phyloP scores from a whole-genome alignment of 2,113 vertebrate genomes.

The Peromyscus californicus region DNA sequence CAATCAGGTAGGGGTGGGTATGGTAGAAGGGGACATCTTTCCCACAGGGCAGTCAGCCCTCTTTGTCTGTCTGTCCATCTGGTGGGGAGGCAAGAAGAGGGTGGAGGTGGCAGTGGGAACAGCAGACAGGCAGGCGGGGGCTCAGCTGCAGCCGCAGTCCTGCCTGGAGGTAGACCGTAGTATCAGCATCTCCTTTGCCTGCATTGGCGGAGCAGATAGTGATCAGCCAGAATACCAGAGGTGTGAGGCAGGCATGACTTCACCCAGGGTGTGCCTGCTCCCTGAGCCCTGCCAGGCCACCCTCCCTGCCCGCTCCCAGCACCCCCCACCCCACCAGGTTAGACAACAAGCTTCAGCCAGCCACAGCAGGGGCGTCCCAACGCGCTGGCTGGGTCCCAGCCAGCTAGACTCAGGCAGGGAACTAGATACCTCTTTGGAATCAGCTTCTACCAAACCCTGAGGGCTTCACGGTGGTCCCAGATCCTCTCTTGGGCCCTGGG shows the following conservation, averaged over 20 bases:
- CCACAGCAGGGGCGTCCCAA: conserved; percentile 64
- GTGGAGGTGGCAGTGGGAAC: background rate
- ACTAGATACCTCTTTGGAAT: background rate
- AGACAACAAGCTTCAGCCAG: conserved; percentile 77
- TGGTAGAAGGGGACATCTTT: background rate
- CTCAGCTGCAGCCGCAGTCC: conserved; percentile 38
- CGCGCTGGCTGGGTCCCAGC: background rate
- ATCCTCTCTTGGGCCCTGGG: background rate
- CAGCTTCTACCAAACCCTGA: background rate
- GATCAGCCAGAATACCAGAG: conserved; percentile 82
- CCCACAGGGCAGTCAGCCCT: background rate
- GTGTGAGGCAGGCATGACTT: conserved; percentile 84
- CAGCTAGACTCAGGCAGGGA: conserved; percentile 35
- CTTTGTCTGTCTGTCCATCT: conserved; percentile 8
- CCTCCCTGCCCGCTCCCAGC: conserved; percentile 62
- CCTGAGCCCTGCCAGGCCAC: conserved; percentile 66
- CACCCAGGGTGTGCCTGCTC: conserved; percentile 83
- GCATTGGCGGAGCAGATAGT: conserved; percentile 73
- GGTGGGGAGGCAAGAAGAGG: background rate
- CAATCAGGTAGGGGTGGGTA: background rate
- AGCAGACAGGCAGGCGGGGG: conserved; percentile 37
- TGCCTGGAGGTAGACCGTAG: conserved; percentile 35
- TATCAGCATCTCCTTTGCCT: conserved; percentile 65
- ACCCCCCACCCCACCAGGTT: conserved; percentile 6
- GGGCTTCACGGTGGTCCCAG: background rate